Evolutionary conservation across 1,140 invertebrate genomes (phyloP).

Genomic region (Brachionus plicatilis): DNA sequence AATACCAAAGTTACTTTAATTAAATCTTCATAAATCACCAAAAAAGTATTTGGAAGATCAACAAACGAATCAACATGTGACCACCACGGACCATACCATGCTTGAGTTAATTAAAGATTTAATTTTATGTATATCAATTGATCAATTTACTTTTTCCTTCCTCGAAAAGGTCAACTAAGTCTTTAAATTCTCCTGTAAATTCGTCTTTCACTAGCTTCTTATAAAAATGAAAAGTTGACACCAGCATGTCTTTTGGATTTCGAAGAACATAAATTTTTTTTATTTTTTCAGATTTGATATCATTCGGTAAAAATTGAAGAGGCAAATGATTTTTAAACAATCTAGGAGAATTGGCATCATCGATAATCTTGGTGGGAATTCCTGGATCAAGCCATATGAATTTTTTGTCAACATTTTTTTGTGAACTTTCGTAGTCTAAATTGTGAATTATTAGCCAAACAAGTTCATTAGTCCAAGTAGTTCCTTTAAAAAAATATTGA

Average conservation of each 20-base stretch:
- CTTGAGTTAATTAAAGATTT: neutral
- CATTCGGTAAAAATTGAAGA: neutral
- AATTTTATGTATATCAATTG: neutral
- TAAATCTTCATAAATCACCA: neutral
- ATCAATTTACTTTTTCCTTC: neutral
- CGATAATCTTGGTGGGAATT: neutral
- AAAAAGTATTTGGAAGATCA: neutral
- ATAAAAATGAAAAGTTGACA: neutral
- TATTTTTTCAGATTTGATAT: neutral
- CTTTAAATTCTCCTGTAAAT: neutral
- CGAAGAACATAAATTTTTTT: neutral
- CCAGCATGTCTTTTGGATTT: neutral
- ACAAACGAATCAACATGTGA: neutral
- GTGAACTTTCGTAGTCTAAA: neutral
- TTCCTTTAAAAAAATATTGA: neutral
- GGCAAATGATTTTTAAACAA: neutral
- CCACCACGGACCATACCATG: constrained; percentile 11
- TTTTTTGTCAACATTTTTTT: neutral
- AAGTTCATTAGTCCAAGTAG: neutral
- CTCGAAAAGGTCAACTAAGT: neutral
- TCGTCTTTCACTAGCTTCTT: neutral
- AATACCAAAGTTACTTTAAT: neutral
- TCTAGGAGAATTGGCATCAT: neutral
- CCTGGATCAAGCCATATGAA: neutral
- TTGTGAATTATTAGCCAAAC: neutral